Base-by-base conservation (phyloP, 2,888 invertebrate species). In the Leptopilina syphax region DNA sequence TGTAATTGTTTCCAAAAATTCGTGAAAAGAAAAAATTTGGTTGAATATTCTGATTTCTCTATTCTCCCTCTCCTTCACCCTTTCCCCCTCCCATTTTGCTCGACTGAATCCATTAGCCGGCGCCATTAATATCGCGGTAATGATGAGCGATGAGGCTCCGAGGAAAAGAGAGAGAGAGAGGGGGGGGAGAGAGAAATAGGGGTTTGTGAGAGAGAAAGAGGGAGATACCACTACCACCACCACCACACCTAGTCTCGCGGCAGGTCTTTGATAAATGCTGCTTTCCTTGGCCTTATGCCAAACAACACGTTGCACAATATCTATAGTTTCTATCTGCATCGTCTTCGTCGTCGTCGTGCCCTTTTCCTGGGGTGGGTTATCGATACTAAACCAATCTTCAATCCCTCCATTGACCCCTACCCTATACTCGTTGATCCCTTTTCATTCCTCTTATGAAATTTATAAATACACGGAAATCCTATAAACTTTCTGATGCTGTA, bases 111-210 rank as follows among this genome's bases (percentile, higher is more conserved):
- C 89, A 89, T 89, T 89, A 89, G 89, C 88, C 83, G 84, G 83
- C 87, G 89, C 89, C 89, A 89, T 89, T 89, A 89, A 89, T 89
- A 89, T 89, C 88, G 84, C 80, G 83, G 88, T 89, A 89, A 89
- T 89, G 89, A 89, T 89, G 89, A 89, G 87, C 88, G 89, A 89
- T 88, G 89, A 89, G 89, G 84, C 85, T 80, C 80, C 83, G 81
- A 82, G 85, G 84, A 50, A 3, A 50, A 80, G 83, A 82, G 85
- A 82, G 44, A 79, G 83, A 73, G 73, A 73, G 80, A 81, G 77
- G 78, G 78, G 79, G 79, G 80, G 68, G 27, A 18, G 18, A 18
- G 18, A 18, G 18, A 54, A 34, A 34, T 34, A 34, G 34, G 79
- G 9, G 47, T 47, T 47, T 80, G 79, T n/a, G 50, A 50, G 66